phyloP scores from a whole-genome alignment of 2,113 vertebrate genomes.

The Aleadryas rufinucha region DNA sequence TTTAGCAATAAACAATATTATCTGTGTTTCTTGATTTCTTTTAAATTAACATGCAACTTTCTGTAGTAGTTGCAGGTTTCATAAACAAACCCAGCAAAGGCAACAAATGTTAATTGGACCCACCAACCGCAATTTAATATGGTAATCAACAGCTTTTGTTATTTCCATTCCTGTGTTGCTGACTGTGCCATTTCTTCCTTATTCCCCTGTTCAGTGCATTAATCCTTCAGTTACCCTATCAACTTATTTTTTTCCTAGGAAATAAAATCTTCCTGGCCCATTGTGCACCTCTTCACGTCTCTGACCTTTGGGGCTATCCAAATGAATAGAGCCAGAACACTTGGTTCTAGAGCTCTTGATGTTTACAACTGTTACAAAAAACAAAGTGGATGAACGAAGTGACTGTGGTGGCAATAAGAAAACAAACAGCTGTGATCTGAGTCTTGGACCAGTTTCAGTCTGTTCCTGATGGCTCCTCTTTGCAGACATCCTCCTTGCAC shows the following conservation, averaged over 20 bases:
- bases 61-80: neutral
- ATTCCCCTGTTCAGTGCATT: neutral
- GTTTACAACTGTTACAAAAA: neutral
- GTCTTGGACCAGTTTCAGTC: neutral
- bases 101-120: neutral
- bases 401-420: neutral
- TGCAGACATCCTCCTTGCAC: neutral
- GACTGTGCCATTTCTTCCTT: neutral
- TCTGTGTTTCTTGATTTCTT: conserved; percentile 26
- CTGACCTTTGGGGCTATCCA: neutral
- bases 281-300: neutral
- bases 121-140: neutral
- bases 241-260: neutral
- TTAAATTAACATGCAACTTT: neutral
- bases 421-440: neutral
- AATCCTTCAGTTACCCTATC: neutral
- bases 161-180: neutral
- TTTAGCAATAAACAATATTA: conserved; percentile 23
- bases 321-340: neutral
- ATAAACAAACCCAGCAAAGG: conserved; percentile 7
- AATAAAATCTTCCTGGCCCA: neutral
- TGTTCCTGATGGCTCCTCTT: neutral
- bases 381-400: neutral
- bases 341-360: neutral
- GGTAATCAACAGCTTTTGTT: neutral